These are phyloP conservation scores for Caenorhabditis japonica DNA, from an alignment of 2,888 invertebrate genomes.

Conservation along the genomic window DNA sequence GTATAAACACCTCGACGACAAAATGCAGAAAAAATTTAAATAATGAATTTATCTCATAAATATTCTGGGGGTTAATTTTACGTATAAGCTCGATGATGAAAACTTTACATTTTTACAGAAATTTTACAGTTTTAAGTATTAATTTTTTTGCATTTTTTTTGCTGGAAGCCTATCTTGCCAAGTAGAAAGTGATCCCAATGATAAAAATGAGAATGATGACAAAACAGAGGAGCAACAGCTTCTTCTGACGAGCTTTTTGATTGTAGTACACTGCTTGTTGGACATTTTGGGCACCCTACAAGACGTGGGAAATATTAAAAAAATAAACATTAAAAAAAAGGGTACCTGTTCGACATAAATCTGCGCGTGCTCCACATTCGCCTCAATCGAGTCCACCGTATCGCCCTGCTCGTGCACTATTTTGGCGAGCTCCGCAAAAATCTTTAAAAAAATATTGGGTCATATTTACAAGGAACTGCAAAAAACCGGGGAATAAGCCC, in stretches of 20 bases:
- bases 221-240: conserved; percentile 67
- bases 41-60: too few species aligned
- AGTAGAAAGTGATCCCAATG: conserved; percentile 64
- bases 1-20: too few species aligned
- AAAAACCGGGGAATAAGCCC: too few species aligned
- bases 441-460: conserved; percentile 53
- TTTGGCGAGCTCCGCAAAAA: conserved; percentile 74
- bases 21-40: too few species aligned
- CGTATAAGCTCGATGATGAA: too few species aligned
- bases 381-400: conserved; percentile 76
- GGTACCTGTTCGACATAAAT: conserved; percentile 68
- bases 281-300: conserved; percentile 70
- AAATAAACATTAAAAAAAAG: too few species aligned
- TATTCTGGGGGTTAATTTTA: too few species aligned
- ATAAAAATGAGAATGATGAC: conserved; percentile 65
- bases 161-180: conserved; percentile 55
- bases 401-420: conserved; percentile 77
- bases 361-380: conserved; percentile 74
- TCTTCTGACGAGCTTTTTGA: conserved; percentile 73
- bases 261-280: conserved; percentile 75
- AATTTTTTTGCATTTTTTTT: too few species aligned
- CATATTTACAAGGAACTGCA: too few species aligned
- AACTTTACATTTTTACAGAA: too few species aligned
- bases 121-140: too few species aligned
- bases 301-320: too few species aligned